phyloP scores from a whole-genome alignment of 2,888 invertebrate genomes.

The Alentia gelatinosa region DNA sequence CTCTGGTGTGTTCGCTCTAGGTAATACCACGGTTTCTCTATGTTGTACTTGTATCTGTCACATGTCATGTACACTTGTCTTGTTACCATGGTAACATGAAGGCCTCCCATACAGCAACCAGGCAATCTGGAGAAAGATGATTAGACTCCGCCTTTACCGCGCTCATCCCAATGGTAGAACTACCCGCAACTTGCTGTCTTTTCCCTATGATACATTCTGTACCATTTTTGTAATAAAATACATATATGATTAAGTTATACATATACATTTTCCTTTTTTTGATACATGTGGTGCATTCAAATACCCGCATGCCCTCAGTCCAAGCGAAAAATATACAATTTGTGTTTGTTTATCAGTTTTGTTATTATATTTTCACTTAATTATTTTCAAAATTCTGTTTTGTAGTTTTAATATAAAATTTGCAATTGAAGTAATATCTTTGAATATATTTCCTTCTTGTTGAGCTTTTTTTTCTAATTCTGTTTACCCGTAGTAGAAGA shows the following conservation, averaged over 20 bases:
- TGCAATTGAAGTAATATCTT: no score
- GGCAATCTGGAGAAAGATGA: not conserved
- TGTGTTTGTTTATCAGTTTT: no score
- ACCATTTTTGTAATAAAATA: conserved; percentile 32
- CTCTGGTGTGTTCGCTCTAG: not conserved
- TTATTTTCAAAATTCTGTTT: no score
- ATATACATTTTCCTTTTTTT: not conserved
- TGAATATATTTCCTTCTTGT: no score
- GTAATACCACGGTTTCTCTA: not conserved
- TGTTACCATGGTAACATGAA: conserved; percentile 1
- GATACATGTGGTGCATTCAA: no score
- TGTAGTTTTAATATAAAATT: no score
- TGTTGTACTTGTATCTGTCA: not conserved
- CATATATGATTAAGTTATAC: not conserved
- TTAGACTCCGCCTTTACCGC: not conserved
- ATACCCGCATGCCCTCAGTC: no score
- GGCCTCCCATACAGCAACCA: not conserved
- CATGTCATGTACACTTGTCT: not conserved
- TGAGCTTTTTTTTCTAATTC: no score
- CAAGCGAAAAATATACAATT: no score
- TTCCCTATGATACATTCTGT: not conserved
- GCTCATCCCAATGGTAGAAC: not conserved
- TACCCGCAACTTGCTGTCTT: not conserved
- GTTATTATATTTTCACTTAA: no score
- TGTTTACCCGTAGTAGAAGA: no score